Percentiles rank a stretch among this genome's conserved stretches.
Conservation (phyloP, 2,797 vertebrate genomes). For the Sebastes diploproa region DNA sequence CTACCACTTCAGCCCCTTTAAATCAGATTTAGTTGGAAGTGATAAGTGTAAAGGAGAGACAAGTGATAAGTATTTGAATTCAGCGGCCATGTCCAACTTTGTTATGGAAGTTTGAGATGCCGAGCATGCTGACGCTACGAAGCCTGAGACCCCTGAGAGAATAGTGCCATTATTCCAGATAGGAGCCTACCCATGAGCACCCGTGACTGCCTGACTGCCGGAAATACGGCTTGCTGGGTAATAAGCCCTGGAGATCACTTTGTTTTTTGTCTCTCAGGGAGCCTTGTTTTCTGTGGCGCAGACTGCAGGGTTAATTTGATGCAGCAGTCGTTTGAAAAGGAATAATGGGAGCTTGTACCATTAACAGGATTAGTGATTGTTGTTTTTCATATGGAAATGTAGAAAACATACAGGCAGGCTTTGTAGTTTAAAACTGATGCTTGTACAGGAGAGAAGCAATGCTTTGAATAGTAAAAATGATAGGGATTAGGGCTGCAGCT, state of each 20-base stretch:
- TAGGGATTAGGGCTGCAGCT: no score
- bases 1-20: not conserved
- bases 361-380: slow-evolving; percentile 34
- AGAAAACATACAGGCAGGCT: not conserved
- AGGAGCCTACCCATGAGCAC: slow-evolving; percentile 28
- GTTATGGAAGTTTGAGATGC: slow-evolving; percentile 72
- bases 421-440: not conserved
- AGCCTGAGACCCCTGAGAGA: slow-evolving; percentile 65
- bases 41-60: slow-evolving; percentile 26
- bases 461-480: not conserved
- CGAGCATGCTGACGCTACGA: slow-evolving; percentile 52
- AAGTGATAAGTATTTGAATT: slow-evolving; percentile 54
- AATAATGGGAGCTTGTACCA: slow-evolving; percentile 35
- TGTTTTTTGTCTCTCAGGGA: slow-evolving; percentile 49
- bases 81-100: slow-evolving; percentile 52
- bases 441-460: not conserved
- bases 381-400: slow-evolving; percentile 11
- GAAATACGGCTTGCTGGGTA: slow-evolving; percentile 55
- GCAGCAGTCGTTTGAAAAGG: slow-evolving; percentile 22
- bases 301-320: slow-evolving; percentile 53
- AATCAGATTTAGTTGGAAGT: slow-evolving; percentile 38
- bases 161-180: slow-evolving; percentile 67
- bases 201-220: slow-evolving; percentile 53
- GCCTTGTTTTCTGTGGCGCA: not conserved
- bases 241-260: slow-evolving; percentile 27